Evolutionary conservation across 2,888 invertebrate genomes (phyloP).

Genomic region (Meiosimyza platycephala): DNA sequence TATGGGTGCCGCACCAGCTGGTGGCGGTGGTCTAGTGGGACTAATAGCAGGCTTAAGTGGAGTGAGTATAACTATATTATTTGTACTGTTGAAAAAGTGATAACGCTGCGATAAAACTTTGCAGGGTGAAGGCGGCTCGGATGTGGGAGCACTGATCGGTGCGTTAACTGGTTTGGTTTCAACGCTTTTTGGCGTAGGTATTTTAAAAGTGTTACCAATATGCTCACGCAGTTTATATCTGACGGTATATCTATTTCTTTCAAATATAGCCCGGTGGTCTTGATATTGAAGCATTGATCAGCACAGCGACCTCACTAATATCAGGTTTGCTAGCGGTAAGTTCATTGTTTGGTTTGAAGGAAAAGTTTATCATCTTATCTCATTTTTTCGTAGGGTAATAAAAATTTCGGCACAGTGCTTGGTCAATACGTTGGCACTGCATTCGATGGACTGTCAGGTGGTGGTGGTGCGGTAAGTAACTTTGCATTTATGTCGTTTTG

Average conservation of each 20-base stretch:
- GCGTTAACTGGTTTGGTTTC: slow-evolving; percentile 64
- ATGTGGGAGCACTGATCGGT: slow-evolving; percentile 66
- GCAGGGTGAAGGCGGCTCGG: slow-evolving; percentile 66
- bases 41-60: slow-evolving; percentile 65
- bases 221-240: not conserved
- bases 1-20: not conserved
- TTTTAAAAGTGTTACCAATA: not conserved
- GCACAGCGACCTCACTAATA: slow-evolving; percentile 61
- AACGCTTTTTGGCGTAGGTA: slow-evolving; percentile 64
- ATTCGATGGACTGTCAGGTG: slow-evolving; percentile 66
- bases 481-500: not conserved
- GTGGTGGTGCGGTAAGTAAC: slow-evolving; percentile 64
- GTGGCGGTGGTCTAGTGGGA: slow-evolving; percentile 62
- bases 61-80: slow-evolving; percentile 52
- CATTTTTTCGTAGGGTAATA: slow-evolving; percentile 55
- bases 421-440: slow-evolving; percentile 64
- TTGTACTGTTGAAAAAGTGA: not conserved
- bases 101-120: not conserved
- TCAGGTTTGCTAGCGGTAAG: slow-evolving; percentile 61
- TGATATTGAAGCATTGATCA: slow-evolving; percentile 61
- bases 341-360: not conserved
- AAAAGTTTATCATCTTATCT: not conserved
- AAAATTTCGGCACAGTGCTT: slow-evolving; percentile 65
- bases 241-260: not conserved
- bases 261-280: slow-evolving; percentile 62